These are phyloP conservation scores for Phymatocera aterrima DNA, from an alignment of 2,888 invertebrate species.

Conservation along the genomic window DNA sequence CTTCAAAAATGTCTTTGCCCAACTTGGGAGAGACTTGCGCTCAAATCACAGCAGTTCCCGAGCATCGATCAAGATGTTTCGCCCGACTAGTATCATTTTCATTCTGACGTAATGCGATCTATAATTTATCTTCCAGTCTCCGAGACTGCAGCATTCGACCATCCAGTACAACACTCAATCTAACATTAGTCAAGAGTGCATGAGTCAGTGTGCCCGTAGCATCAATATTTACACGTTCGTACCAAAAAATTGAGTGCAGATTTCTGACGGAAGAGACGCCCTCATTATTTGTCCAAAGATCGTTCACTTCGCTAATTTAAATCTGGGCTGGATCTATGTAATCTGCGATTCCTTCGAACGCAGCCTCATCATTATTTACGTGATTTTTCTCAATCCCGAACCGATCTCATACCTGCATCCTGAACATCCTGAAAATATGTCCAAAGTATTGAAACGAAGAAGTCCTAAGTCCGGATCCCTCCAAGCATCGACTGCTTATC, in stretches of 20 bases:
- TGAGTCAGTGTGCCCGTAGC: neutral
- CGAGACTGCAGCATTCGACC: neutral
- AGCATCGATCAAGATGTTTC: too few species aligned
- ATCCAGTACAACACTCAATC: neutral
- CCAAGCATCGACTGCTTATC: too few species aligned
- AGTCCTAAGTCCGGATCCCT: too few species aligned
- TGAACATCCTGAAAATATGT: too few species aligned
- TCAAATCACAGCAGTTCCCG: too few species aligned
- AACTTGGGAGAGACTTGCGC: too few species aligned
- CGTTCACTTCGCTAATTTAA: slow-evolving; percentile 31
- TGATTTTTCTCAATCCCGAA: neutral
- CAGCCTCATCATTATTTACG: neutral
- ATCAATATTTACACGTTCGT: neutral
- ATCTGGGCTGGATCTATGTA: neutral
- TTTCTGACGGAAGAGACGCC: neutral
- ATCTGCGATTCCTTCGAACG: neutral
- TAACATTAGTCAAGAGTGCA: too few species aligned
- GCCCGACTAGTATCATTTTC: neutral
- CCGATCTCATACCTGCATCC: neutral
- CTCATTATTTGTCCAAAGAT: slow-evolving; percentile 14
- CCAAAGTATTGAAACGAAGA: too few species aligned
- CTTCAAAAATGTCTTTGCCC: too few species aligned
- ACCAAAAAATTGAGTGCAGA: neutral
- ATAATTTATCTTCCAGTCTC: neutral
- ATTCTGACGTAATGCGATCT: neutral